Evolutionary conservation across 1,140 invertebrate species (phyloP), one percentile per base, ranked within the genome.

Genomic region (Bathynomus jamesi): DNA sequence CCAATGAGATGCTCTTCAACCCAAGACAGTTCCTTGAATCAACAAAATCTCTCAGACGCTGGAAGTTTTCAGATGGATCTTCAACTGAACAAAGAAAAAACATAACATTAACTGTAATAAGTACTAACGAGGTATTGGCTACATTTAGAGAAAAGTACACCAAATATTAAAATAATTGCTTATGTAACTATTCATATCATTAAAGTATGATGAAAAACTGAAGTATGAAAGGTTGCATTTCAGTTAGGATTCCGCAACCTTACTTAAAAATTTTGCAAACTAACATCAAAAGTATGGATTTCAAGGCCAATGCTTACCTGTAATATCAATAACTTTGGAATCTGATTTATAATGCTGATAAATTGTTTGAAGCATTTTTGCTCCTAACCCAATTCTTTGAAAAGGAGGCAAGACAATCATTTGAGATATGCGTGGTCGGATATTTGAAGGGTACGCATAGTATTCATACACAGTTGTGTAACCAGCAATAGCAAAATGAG

Each of bases 391-490:
- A 61, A 89, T 84, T 53, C 87, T 87, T 82, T 96, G 92, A 82
- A 93, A 96, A 0, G 92, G 92, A 11, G 95, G 95, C 72, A 98
- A 82, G 65, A 96, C 86, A 62, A 98, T 83, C 79, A 96, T 89
- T 82, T 98, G 95, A 75, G 93, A 93, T 66, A 99, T 91, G 69
- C 96, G 85, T 8, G 95, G 94, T 32, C 96, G 85, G 61, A 87
- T 89, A 80, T 92, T 89, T 61, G 87, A 84, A 0, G 95, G 95
- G 83, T 97, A 97, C 0, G 92, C 91, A 81, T 95, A 99, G 82
- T 96, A 99, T 77, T 92, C 89, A 84, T 98, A 99, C 25, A 96
- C 89, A 0, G 94, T 94, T 31, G 89, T 87, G 83, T 95, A 98
- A 11, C 93, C 96, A 74, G 89, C 88, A 69, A 92, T 88, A 31